Conservation (phyloP, 1,140 invertebrate species). For the Bombus turneri region DNA sequence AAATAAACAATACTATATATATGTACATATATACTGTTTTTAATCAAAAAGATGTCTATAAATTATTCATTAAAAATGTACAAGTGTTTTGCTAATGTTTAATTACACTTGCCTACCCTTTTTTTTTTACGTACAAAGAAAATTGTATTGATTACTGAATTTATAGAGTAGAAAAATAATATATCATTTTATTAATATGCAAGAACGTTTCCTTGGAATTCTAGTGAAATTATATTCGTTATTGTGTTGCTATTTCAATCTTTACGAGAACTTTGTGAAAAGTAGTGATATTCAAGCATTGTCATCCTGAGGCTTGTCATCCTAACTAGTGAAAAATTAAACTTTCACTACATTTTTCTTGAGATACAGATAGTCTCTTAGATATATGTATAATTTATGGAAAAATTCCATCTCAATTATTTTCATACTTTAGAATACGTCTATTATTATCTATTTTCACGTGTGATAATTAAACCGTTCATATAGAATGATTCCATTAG, state of each 20-base stretch:
- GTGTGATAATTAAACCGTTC: slow-evolving; percentile 3
- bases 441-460: slow-evolving; percentile 30
- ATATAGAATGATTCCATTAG: slow-evolving; percentile 22
- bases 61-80: slow-evolving; percentile 53
- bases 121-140: slow-evolving; percentile 47
- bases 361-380: not conserved
- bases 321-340: slow-evolving; percentile 16
- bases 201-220: slow-evolving; percentile 40
- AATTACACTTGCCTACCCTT: slow-evolving; percentile 32
- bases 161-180: slow-evolving; percentile 59
- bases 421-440: slow-evolving; percentile 17
- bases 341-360: not conserved
- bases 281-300: slow-evolving; percentile 1
- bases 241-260: slow-evolving; percentile 3
- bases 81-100: slow-evolving; percentile 32
- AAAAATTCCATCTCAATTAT: not conserved
- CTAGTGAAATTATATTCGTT: slow-evolving; percentile 27
- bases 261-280: not conserved
- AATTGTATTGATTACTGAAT: slow-evolving; percentile 31
- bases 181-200: slow-evolving; percentile 27
- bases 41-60: slow-evolving; percentile 18
- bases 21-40: not conserved
- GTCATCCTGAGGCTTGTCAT: slow-evolving; percentile 2
- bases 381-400: not conserved
- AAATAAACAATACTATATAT: not conserved